Conservation (phyloP, 2,888 invertebrate species). For the Ethmia dodecea region DNA sequence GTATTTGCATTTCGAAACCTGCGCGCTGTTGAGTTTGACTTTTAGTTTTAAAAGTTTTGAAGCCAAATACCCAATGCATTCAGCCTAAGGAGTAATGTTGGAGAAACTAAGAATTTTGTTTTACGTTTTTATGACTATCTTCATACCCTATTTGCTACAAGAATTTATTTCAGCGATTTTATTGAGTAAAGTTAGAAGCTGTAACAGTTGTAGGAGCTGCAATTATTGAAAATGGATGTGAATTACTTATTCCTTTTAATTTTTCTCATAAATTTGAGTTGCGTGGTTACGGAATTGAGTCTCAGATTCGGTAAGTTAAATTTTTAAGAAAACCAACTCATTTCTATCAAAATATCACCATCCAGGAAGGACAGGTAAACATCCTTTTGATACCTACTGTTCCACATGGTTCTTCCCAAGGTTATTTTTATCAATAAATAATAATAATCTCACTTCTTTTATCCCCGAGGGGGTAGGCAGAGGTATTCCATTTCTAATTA, state of each 20-base stretch:
- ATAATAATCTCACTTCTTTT: no score
- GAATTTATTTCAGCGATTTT: slow-evolving; percentile 64
- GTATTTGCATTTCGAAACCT: not conserved
- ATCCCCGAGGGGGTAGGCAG: no score
- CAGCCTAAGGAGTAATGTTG: slow-evolving; percentile 36
- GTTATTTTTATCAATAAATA: not conserved
- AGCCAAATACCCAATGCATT: not conserved
- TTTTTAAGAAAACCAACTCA: not conserved
- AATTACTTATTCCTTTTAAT: slow-evolving; percentile 35
- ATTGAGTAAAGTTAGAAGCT: slow-evolving; percentile 47
- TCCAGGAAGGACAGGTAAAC: not conserved
- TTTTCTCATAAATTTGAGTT: slow-evolving; percentile 42
- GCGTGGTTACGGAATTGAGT: slow-evolving; percentile 52
- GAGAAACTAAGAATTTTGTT: slow-evolving; percentile 61
- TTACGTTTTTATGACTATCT: slow-evolving; percentile 51
- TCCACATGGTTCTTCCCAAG: not conserved
- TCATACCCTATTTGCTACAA: slow-evolving; percentile 62
- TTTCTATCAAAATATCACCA: no score
- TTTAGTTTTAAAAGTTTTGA: no score
- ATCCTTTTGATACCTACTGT: not conserved
- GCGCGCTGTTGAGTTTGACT: no score
- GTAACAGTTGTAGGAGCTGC: slow-evolving; percentile 41
- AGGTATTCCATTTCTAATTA: no score
- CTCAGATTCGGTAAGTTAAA: slow-evolving; percentile 56
- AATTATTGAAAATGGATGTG: slow-evolving; percentile 9